phyloP scores from a whole-genome alignment of 2,113 vertebrate species.

The Emydocephalus ijimae region DNA sequence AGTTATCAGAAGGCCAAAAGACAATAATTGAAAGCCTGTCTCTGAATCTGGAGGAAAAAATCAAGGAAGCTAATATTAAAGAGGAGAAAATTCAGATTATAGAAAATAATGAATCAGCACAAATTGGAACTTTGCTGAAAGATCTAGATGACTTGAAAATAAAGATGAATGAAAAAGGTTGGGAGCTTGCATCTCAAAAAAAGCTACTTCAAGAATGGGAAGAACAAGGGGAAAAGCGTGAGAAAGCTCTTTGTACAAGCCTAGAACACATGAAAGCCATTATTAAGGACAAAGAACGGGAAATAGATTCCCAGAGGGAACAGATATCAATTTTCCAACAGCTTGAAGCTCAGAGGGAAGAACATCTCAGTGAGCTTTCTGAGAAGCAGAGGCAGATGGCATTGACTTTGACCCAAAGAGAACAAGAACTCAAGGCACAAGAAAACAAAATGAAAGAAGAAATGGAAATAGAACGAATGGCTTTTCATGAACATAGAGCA shows the following conservation, averaged over 20 bases:
- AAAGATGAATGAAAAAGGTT: conserved; percentile 55
- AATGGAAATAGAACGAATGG: conserved; percentile 41
- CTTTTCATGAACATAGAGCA: conserved; percentile 51
- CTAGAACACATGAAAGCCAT: conserved; percentile 63
- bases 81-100: conserved; percentile 60
- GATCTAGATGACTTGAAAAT: conserved; percentile 64
- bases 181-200: conserved; percentile 58
- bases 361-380: conserved; percentile 58
- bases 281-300: conserved; percentile 65
- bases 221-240: conserved; percentile 46
- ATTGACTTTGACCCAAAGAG: conserved; percentile 59
- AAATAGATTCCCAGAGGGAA: conserved; percentile 63
- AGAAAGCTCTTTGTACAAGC: conserved; percentile 50
- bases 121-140: conserved; percentile 63
- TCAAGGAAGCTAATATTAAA: conserved; percentile 45
- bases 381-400: conserved; percentile 48
- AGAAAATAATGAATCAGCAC: conserved; percentile 56
- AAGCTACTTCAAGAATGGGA: conserved; percentile 52
- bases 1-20: conserved; percentile 52
- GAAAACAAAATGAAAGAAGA: conserved; percentile 51
- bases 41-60: conserved; percentile 49
- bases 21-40: conserved; percentile 53
- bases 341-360: conserved; percentile 53
- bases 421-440: conserved; percentile 56
- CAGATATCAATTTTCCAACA: conserved; percentile 58